Base-by-base conservation (phyloP, 2,888 invertebrate genomes). In the Gerris lacustris region DNA sequence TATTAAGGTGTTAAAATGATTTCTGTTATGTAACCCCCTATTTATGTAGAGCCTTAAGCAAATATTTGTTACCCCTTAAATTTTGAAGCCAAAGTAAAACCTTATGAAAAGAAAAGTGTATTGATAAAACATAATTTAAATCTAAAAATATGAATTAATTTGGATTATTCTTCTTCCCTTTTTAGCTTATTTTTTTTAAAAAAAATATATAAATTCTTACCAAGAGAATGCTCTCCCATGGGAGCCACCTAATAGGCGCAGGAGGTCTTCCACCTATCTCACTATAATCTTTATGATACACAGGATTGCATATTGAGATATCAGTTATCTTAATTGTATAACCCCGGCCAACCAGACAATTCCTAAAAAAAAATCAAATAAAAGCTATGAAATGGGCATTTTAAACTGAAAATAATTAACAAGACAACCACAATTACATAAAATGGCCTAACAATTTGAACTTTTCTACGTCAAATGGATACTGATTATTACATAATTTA, bases 221-320 rank as follows among this genome's bases (percentile, higher is more conserved):
- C 81, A 86, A 77, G 66, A 86, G 80, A 76, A 87, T 85, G 76
- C 86, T 86, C 78, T 87, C 87, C 86, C 86, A 87, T 64, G 86
- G 85, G 75, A 86, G 79, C 87, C 87, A 87, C 76, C 87, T 81
- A 72, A 87, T 84, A 47, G 87, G 86, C 66, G 84, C 84, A 64
- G 85, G 84, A 66, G 85, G 84, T 63, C 76, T 72, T 68, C 85
- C 85, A 63, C 85, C 84, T 75, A 86, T 85, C 78, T 85, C 85
- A 75, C 85, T 84, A 78, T 87, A 87, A 79, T 86, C 86, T 78
- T 85, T 85, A 76, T 82, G 82, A 79, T 86, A 86, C 77, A 85
- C 83, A 73, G 84, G 83, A 78, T 85, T 86, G 77, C 85, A 85
- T 81, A 86, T 86, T 47, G 87, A 86, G 72, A 86, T 82, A 79